Percentiles rank a stretch among this genome's conserved stretches.
These are phyloP conservation scores for Dryobotodes eremita DNA, from an alignment of 2,888 invertebrate species.

Conservation along the genomic window DNA sequence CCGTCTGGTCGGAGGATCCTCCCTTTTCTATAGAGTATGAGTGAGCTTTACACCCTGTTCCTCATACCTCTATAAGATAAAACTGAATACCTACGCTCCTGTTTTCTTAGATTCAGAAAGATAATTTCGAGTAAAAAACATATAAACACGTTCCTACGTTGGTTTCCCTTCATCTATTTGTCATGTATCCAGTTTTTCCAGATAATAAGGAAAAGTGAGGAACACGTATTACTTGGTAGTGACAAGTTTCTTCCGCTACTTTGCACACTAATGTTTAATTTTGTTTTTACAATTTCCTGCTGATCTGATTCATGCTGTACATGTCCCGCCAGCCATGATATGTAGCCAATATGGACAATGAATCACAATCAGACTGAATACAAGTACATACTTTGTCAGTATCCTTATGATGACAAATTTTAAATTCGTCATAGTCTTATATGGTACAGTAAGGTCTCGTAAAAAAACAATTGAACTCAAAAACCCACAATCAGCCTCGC, in stretches of 20 bases:
- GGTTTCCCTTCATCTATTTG: conserved; percentile 29
- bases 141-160: background rate
- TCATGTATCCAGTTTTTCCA: conserved; percentile 28
- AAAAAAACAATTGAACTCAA: conserved; percentile 17
- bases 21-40: too few relatives aligned
- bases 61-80: too few relatives aligned
- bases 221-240: conserved; percentile 27
- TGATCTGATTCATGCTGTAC: conserved; percentile 30
- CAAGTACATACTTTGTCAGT: conserved; percentile 1
- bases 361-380: conserved; percentile 14
- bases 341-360: conserved; percentile 6
- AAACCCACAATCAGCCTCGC: conserved; percentile 8
- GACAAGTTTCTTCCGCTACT: conserved; percentile 28
- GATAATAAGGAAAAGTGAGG: conserved; percentile 41
- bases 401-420: conserved; percentile 41
- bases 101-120: conserved; percentile 25
- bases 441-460: conserved; percentile 13
- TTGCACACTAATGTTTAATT: background rate
- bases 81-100: conserved; percentile 25
- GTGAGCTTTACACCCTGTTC: too few relatives aligned
- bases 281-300: conserved; percentile 28
- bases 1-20: too few relatives aligned
- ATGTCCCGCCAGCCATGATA: background rate
- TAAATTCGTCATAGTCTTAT: conserved; percentile 6
- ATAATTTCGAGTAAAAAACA: conserved; percentile 36